Evolutionary conservation across 2,797 vertebrate genomes (phyloP), one percentile per base, ranked within the genome.

Genomic region (Parambassis ranga): DNA sequence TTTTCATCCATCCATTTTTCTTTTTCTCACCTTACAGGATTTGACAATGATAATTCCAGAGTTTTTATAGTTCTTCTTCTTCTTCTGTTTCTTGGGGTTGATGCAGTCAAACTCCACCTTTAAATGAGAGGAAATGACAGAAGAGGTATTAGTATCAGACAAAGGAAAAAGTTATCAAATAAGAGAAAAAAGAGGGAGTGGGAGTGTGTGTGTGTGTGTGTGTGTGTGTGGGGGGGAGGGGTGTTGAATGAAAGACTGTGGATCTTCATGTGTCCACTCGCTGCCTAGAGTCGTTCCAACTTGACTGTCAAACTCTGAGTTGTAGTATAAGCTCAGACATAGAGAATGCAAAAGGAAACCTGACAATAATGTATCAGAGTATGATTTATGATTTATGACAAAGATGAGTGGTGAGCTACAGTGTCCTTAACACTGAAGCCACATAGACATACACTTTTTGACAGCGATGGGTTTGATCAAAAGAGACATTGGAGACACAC

Each of bases 81-180:
- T 98, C 90, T 95, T 97, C 82, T 99, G 96, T 81, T 99, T 99
- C 86, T 99, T 99, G 69, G 96, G 94, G 84, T 99, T 99, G 79
- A 99, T 96, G 84, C 98, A 99, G 76, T 99, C 97, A n/a, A 98
- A 94, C 82, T 99, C 97, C 7, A 98, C 92, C 98, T 99, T 88
- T 3, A 61, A 38, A 14, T 14, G 8, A 43, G 27, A 24, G 8
- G 7, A 35, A 28, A 46, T 41, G 44, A 61, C 30, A 50, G 46
- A 23, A 31, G 1, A 51, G 9, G 15, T 9, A 28, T 44, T 43
- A 36, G 0, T 18, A 3, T 19, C 15, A 24, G 32, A 37, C 9
- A 44, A 8, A 32, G 8, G 7, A 23, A 13, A 9, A 20, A 19
- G 10, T 31, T n/a, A 22, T 5, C 38, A 15, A 44, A 10, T 18